Conservation (phyloP, 2,888 invertebrate species). For the Listrodromus nycthemerus region DNA sequence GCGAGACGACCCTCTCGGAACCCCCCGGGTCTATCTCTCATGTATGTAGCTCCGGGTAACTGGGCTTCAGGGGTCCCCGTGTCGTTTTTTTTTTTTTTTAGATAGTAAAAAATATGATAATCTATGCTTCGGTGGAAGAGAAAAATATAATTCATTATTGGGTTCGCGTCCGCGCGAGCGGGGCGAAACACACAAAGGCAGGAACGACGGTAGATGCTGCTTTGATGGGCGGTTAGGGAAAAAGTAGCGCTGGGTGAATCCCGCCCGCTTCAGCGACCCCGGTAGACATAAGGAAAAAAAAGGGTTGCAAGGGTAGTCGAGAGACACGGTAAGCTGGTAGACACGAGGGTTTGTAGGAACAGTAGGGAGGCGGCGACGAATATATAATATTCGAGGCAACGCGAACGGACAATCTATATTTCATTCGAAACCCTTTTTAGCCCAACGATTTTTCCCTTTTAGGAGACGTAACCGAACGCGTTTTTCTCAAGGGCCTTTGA, state of each 20-base stretch:
- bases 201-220: constrained; percentile 51
- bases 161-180: constrained; percentile 38
- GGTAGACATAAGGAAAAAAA: constrained; percentile 72
- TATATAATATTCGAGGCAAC: constrained; percentile 60
- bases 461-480: background rate
- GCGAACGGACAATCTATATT: constrained; percentile 65
- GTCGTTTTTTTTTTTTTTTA: constrained; percentile 74
- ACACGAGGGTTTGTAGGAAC: constrained; percentile 63
- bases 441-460: background rate
- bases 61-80: constrained; percentile 47
- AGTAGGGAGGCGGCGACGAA: constrained; percentile 67
- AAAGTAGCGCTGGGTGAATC: constrained; percentile 76
- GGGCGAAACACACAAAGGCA: constrained; percentile 54
- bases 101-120: constrained; percentile 84
- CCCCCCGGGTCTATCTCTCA: constrained; percentile 55
- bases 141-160: constrained; percentile 84
- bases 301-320: constrained; percentile 75
- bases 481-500: background rate
- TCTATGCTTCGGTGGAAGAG: constrained; percentile 84
- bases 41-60: constrained; percentile 29
- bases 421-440: constrained; percentile 52
- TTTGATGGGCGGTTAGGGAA: constrained; percentile 49
- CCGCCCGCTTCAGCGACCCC: constrained; percentile 78
- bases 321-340: constrained; percentile 55
- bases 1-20: constrained; percentile 69